phyloP scores from a whole-genome alignment of 2,888 invertebrate species.

The Agrochola lota region DNA sequence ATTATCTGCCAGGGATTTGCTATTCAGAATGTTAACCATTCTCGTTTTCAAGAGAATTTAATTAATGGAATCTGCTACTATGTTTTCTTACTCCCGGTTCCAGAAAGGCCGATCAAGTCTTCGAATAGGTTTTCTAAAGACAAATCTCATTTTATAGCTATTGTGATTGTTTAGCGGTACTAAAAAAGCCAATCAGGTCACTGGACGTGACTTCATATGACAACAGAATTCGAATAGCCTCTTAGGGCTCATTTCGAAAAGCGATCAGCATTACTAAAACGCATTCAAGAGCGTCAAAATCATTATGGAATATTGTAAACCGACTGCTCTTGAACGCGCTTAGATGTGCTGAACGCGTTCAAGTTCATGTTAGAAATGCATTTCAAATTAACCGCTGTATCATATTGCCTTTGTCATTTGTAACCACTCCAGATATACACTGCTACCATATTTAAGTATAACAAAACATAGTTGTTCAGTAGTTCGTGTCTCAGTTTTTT shows the following conservation, averaged over 20 bases:
- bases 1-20: background rate
- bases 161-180: background rate
- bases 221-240: background rate
- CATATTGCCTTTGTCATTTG: background rate
- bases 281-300: too few relatives aligned
- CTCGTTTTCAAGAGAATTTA: background rate
- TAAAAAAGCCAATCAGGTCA: background rate
- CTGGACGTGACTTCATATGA: background rate
- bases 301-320: too few relatives aligned
- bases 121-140: background rate
- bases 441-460: background rate
- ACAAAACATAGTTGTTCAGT: constrained; percentile 13
- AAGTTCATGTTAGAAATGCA: constrained; percentile 5
- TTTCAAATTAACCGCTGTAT: constrained; percentile 10
- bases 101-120: background rate
- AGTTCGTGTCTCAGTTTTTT: background rate
- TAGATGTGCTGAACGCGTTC: too few relatives aligned
- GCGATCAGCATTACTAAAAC: too few relatives aligned
- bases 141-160: background rate
- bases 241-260: background rate
- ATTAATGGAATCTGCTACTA: background rate
- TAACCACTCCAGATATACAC: background rate
- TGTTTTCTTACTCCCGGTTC: background rate
- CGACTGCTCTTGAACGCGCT: too few relatives aligned
- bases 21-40: background rate